Conservation (phyloP, 2,113 vertebrate genomes). For the Diadophis punctatus region DNA sequence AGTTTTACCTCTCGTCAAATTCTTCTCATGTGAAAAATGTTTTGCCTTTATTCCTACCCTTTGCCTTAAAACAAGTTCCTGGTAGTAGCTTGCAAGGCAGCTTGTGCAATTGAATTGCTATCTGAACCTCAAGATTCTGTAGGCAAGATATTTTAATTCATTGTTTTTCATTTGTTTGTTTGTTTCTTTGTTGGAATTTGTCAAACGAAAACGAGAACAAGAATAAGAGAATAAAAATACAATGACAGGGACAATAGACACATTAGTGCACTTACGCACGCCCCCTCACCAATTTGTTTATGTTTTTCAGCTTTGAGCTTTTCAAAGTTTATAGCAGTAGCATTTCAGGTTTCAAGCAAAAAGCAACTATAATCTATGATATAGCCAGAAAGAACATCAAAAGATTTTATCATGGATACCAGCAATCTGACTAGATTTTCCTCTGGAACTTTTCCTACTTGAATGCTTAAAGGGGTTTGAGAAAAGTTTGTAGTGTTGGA, state of each 20-base stretch:
- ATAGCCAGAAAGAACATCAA: background rate
- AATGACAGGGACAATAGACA: too few relatives aligned
- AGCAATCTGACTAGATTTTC: background rate
- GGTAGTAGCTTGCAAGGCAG: conserved; percentile 12
- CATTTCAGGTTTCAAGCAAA: background rate
- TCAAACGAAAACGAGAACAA: too few relatives aligned
- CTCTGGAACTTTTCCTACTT: background rate
- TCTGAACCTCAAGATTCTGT: background rate
- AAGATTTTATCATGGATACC: background rate
- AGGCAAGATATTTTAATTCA: background rate
- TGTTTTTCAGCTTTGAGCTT: background rate
- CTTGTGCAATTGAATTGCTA: background rate
- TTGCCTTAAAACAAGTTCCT: background rate
- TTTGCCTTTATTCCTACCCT: background rate
- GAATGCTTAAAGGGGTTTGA: background rate
- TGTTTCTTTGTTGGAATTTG: too few relatives aligned
- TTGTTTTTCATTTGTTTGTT: background rate
- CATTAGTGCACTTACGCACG: too few relatives aligned
- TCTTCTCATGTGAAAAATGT: background rate
- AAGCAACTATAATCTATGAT: background rate
- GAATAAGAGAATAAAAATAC: too few relatives aligned
- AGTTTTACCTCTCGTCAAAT: background rate
- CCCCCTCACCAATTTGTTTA: background rate
- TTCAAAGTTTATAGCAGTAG: background rate
- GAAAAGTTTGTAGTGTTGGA: background rate